phyloP scores from a whole-genome alignment of 1,140 invertebrate genomes.

The Leptopilina boulardi region DNA sequence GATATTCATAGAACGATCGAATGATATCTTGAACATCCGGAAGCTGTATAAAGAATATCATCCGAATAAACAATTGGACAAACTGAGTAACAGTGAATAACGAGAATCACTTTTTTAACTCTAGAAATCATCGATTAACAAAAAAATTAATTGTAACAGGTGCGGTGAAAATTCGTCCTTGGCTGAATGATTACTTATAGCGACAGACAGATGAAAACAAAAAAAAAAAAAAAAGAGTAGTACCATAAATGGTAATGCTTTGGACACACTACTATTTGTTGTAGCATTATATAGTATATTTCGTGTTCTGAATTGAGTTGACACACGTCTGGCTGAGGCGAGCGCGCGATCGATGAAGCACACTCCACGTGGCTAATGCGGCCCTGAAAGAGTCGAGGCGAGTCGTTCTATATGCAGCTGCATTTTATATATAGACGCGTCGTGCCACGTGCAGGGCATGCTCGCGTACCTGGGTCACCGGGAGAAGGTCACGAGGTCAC shows the following conservation, averaged over 20 bases:
- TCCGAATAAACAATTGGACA: too few relatives aligned
- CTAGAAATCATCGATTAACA: too few relatives aligned
- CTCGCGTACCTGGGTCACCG: constrained; percentile 42
- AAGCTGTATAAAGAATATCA: too few relatives aligned
- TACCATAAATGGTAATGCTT: neutral
- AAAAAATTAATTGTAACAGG: too few relatives aligned
- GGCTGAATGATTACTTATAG: too few relatives aligned
- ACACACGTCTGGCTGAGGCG: neutral
- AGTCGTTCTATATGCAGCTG: constrained; percentile 43
- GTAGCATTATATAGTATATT: constrained; percentile 34
- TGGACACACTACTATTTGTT: constrained; percentile 37
- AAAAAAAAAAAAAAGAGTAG: neutral
- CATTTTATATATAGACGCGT: constrained; percentile 34
- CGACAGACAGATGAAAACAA: too few relatives aligned
- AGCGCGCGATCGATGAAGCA: neutral
- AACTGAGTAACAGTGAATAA: too few relatives aligned
- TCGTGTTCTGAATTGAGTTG: constrained; percentile 14
- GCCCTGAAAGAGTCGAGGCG: constrained; percentile 38
- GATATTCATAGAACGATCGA: too few relatives aligned
- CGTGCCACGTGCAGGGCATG: constrained; percentile 38
- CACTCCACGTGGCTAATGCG: constrained; percentile 33
- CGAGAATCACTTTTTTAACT: too few relatives aligned
- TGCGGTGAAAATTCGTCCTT: too few relatives aligned
- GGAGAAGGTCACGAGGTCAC: constrained; percentile 63
- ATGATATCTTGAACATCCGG: too few relatives aligned